phyloP scores from a whole-genome alignment of 2,888 invertebrate species.

The Zonitis immaculata region DNA sequence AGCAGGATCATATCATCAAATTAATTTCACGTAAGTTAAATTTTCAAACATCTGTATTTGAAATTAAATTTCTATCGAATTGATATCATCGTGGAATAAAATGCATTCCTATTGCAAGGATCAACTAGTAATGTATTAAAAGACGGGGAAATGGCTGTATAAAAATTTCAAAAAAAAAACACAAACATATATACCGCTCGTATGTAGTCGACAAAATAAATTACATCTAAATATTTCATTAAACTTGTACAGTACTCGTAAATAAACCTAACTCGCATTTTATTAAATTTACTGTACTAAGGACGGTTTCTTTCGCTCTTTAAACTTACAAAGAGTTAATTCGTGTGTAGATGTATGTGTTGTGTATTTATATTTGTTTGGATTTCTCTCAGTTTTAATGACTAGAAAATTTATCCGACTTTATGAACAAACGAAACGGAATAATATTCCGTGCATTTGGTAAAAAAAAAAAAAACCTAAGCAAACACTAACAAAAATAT shows the following conservation, averaged over 20 bases:
- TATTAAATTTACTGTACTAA: not conserved
- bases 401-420: not conserved
- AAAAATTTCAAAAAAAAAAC: not conserved
- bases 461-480: too few species aligned
- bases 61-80: too few species aligned
- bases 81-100: too few species aligned
- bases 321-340: not conserved
- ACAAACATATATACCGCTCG: too few species aligned
- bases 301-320: not conserved
- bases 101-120: too few species aligned
- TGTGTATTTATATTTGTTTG: too few species aligned
- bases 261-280: conserved; percentile 1
- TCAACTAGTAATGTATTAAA: too few species aligned
- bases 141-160: not conserved
- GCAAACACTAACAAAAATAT: too few species aligned
- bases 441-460: too few species aligned
- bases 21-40: too few species aligned
- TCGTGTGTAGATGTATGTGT: not conserved
- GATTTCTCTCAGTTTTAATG: not conserved
- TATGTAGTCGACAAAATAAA: not conserved
- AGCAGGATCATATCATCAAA: too few species aligned
- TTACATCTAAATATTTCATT: conserved; percentile 7
- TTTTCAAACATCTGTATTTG: too few species aligned
- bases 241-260: conserved; percentile 2
- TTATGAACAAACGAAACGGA: not conserved